A percentile compares a stretch with the other conserved stretches of the same genome.
Conservation (phyloP, 2,888 invertebrate genomes). For the Limnephilus auricula region DNA sequence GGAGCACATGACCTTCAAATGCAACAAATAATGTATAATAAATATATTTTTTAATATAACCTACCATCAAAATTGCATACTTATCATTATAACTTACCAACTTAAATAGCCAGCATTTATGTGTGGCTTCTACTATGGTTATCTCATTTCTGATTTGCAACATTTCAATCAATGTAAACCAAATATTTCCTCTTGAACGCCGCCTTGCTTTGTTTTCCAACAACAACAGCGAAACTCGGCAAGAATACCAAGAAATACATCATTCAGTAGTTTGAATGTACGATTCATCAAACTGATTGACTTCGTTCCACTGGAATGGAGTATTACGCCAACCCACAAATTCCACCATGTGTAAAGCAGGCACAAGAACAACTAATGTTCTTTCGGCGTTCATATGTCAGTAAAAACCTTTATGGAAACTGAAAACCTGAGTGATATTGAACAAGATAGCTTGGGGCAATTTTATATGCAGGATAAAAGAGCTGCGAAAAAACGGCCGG, state of each 20-base stretch:
- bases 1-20: too few relatives aligned
- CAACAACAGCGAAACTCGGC: background rate
- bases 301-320: background rate
- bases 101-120: background rate
- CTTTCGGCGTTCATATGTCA: background rate
- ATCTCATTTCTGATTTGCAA: background rate
- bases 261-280: background rate
- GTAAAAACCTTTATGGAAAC: background rate
- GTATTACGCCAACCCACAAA: background rate
- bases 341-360: background rate
- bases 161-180: background rate
- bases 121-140: background rate
- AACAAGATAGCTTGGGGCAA: too few relatives aligned
- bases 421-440: background rate
- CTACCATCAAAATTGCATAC: background rate
- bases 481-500: too few relatives aligned
- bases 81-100: background rate
- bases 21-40: too few relatives aligned
- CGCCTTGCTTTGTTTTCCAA: background rate
- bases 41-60: too few relatives aligned
- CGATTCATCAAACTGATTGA: background rate
- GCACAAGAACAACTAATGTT: background rate
- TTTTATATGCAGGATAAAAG: too few relatives aligned
- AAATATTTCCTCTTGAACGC: background rate
- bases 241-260: background rate